Base-by-base conservation (phyloP, 2,113 vertebrate genomes). In the Turdus rufiventris region DNA sequence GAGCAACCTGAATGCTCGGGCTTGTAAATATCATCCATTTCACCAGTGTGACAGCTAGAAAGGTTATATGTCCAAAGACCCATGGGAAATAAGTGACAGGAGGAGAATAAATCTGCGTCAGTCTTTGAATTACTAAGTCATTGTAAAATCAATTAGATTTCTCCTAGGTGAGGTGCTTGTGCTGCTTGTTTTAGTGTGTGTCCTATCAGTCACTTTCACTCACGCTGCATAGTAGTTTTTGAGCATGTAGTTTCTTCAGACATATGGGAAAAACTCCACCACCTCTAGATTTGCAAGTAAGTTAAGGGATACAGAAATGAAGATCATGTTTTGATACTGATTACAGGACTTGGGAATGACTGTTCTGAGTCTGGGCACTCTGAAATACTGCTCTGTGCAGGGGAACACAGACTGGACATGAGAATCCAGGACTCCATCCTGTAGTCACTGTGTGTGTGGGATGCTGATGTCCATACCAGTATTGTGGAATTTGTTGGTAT, bases 21-120 rank as follows among this genome's bases (percentile, higher is more conserved):
- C 54, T 85, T 72, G 77, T 93, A 95, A 82, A 91, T 94, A 62
- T 21, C 42, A 81, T 93, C 78, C 58, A 53, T 93, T 96, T 91
- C 62, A 79, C 63, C 34, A 42, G 8, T 24, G 25, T 91, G 90
- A 93, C 81, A 91, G 48, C 43, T 72, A 45, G 54, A 94, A 91
- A 89, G 36, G 57, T 93, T 93, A 61, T 89, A 77, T 91, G 48
- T 85, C 57, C 57, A 82, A 91, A 92, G 68, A 45, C 50, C 31
- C 65, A 60, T 51, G 57, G 47, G 60, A 94, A 88, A 73, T 84
- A 77, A 86, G 31, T 61, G 75, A 84, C 68, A 84, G 56, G 33
- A 83, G 38, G 12, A 48, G 50, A 91, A 92, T 70, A 91, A 93
- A 93, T 88, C 58, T 93, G 20, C 83, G 51, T 58, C 66, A 65